Evolutionary conservation across 2,888 invertebrate species (phyloP), one percentile per base, ranked within the genome.

Genomic region (Andrena camellia): DNA sequence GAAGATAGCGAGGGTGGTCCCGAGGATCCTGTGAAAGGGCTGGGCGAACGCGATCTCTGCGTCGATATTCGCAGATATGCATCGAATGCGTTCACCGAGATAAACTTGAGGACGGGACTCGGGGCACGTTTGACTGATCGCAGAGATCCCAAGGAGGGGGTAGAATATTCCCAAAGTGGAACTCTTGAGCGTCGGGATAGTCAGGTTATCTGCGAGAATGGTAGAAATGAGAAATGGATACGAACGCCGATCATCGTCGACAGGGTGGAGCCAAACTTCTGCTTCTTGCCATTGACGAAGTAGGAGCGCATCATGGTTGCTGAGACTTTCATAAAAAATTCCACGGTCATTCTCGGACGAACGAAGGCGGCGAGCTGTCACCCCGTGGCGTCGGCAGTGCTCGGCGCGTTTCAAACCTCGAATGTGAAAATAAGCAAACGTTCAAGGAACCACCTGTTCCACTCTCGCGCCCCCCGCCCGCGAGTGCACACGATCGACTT

Each of bases 191-290:
- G 33, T 33, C 7, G 0, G 4, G 5, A 31, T 5, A 31, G 5
- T 31, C 0, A 31, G 29, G 10, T 42, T 42, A 42, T 13, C 13
- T 0, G 42, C 4, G 33, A 62, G 33, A 20, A 48, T 0, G 13
- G 29, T 23, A n/a, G 62, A 26, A 10, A 50, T 5, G 64, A 29
- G 2, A 57, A 77, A 52, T 29, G 35, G 29, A 87, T 81, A 85
- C 68, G 64, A 86, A 85, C 63, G 59, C 81, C 78, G 68, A 85
- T 90, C 90, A 93, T 93, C 91, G 92, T 93, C 63, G 92, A 91
- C 67, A 93, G 82, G 66, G 92, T 92, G 29, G 93, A 92, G 50
- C 91, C 91, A 69, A 93, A 92, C 80, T 90, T 90, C 79, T 92
- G 90, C 82, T 89, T 91, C 85, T 92, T 93, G 67, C 86, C 86